Conservation (phyloP, 2,113 vertebrate species). For the Podarcis muralis region DNA sequence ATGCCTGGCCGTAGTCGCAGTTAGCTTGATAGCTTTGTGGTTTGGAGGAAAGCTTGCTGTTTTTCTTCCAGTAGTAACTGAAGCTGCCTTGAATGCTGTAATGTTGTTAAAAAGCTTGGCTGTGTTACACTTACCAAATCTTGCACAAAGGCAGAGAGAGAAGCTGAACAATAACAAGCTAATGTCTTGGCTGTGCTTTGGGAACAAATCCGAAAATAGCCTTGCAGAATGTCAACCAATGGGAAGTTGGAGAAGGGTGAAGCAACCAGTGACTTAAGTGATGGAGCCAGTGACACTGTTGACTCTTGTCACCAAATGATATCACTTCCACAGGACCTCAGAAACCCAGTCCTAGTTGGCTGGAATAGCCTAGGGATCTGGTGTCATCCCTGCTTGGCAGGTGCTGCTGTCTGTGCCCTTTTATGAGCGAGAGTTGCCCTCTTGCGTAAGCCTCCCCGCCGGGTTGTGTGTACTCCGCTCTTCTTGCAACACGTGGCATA, state of each 20-base stretch:
- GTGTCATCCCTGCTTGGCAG: neutral
- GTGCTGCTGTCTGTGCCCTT: neutral
- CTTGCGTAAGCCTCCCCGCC: neutral
- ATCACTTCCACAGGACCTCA: neutral
- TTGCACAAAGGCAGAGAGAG: neutral
- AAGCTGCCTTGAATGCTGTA: neutral
- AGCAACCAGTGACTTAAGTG: neutral
- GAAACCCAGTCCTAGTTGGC: neutral
- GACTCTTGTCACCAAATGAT: neutral
- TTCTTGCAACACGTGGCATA: neutral
- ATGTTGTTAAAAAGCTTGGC: slow-evolving; percentile 12
- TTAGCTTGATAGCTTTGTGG: neutral
- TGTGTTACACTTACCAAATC: neutral
- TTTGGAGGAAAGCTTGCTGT: neutral
- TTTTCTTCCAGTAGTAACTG: neutral
- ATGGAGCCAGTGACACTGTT: neutral
- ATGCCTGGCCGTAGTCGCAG: neutral
- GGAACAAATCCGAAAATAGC: slow-evolving; percentile 26
- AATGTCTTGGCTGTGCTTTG: slow-evolving; percentile 8
- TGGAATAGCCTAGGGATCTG: neutral
- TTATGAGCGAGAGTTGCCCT: neutral
- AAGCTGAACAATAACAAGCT: slow-evolving; percentile 20
- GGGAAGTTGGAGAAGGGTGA: slow-evolving; percentile 7
- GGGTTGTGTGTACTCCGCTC: neutral
- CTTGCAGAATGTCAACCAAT: slow-evolving; percentile 30